phyloP scores from a whole-genome alignment of 2,888 invertebrate species.

The Myopa tessellatipennis region DNA sequence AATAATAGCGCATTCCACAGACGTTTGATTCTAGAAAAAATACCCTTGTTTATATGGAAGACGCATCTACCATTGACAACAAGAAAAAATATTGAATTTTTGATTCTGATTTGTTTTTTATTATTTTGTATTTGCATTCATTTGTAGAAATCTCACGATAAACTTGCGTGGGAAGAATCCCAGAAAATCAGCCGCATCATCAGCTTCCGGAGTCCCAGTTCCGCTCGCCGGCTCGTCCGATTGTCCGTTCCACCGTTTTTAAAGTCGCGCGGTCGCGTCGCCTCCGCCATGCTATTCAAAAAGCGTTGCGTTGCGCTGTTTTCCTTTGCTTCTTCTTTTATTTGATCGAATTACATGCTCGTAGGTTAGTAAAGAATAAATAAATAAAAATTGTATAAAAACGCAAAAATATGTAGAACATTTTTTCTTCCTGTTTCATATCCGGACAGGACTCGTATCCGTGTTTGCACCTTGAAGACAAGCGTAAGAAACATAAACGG shows the following conservation, averaged over 20 bases:
- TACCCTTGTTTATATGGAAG: too few relatives aligned
- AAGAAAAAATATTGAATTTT: too few relatives aligned
- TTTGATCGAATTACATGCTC: conserved; percentile 33
- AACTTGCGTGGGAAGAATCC: too few relatives aligned
- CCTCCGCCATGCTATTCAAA: neutral
- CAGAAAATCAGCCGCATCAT: conserved; percentile 21
- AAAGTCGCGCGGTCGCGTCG: neutral
- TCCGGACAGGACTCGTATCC: conserved; percentile 31
- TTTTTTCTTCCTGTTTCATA: neutral
- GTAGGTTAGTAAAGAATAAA: conserved; percentile 19
- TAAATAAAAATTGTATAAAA: neutral
- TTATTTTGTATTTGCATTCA: too few relatives aligned
- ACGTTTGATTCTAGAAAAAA: too few relatives aligned
- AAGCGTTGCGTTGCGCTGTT: neutral
- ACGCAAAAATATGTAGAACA: neutral
- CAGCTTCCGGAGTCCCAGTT: conserved; percentile 34
- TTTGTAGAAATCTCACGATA: too few relatives aligned
- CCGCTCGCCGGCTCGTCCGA: conserved; percentile 19
- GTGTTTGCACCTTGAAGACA: conserved; percentile 37
- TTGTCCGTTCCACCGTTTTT: conserved; percentile 15
- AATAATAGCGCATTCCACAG: too few relatives aligned
- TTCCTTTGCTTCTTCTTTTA: neutral
- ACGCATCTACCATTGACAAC: too few relatives aligned
- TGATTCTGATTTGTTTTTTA: too few relatives aligned
- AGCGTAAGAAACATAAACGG: conserved; percentile 7